A percentile compares a stretch with the other conserved stretches of the same genome.
Evolutionary conservation across 1,140 invertebrate species (phyloP).

Genomic region (Euborellia annulipes): DNA sequence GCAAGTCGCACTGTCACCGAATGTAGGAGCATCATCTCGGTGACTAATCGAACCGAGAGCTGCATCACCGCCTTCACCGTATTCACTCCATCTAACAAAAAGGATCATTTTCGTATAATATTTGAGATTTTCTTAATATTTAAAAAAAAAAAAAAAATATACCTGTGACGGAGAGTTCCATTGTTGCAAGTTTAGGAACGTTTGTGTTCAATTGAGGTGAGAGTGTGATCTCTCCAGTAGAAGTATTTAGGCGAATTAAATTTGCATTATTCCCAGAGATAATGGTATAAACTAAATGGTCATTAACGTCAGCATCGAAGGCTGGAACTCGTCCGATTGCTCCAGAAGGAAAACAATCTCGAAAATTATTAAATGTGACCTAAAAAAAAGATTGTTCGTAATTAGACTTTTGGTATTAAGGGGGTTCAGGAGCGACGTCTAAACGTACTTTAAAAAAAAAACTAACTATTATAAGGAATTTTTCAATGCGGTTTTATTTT

Average conservation of each 20-base stretch:
- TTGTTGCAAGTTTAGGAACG: constrained; percentile 80
- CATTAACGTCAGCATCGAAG: constrained; percentile 82
- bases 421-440: too few relatives aligned
- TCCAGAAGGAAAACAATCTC: constrained; percentile 78
- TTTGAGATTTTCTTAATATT: neutral
- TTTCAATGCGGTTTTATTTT: too few relatives aligned
- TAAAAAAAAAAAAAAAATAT: constrained; percentile 17
- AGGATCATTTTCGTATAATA: neutral
- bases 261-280: constrained; percentile 87
- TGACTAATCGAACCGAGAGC: constrained; percentile 74
- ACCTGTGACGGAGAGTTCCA: constrained; percentile 87
- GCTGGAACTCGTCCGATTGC: constrained; percentile 84
- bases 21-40: constrained; percentile 87
- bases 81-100: constrained; percentile 61
- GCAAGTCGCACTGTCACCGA: constrained; percentile 86
- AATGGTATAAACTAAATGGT: constrained; percentile 58
- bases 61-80: constrained; percentile 81
- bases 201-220: constrained; percentile 91
- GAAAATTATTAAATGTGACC: constrained; percentile 92
- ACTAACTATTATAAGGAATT: too few relatives aligned
- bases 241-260: constrained; percentile 66
- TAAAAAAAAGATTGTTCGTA: too few relatives aligned
- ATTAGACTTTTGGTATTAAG: too few relatives aligned
- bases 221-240: constrained; percentile 68
- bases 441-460: too few relatives aligned